Evolutionary conservation across 2,797 vertebrate species (phyloP).

Genomic region (Semaprochilodus insignis): DNA sequence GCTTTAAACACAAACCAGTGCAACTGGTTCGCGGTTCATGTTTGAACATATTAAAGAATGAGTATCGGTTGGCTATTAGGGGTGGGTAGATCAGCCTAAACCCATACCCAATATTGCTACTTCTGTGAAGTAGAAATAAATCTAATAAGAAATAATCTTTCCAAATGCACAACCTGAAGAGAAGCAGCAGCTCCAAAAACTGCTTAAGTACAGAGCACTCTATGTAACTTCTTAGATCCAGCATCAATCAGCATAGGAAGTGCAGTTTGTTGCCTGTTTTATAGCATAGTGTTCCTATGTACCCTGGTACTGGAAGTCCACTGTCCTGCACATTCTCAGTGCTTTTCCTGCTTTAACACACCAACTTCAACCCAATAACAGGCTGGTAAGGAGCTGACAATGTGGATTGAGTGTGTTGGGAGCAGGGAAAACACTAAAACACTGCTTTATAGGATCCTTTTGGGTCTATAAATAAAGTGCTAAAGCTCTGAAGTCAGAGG

Average conservation of each 20-base stretch:
- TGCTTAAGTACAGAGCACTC: background rate
- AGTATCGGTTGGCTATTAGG: background rate
- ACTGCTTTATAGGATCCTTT: no score
- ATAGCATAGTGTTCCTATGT: no score
- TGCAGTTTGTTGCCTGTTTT: background rate
- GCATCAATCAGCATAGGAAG: background rate
- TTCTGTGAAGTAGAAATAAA: background rate
- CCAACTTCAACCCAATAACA: no score
- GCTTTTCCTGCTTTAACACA: no score
- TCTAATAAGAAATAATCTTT: background rate
- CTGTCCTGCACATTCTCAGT: no score
- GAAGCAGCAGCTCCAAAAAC: background rate
- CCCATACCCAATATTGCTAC: background rate
- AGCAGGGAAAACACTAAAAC: no score
- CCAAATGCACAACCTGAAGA: no score
- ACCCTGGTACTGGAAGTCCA: no score
- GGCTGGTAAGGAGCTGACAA: no score
- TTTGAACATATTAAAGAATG: slow-evolving; percentile 22
- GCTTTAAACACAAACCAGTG: slow-evolving; percentile 12
- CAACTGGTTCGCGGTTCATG: slow-evolving; percentile 21
- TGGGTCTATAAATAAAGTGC: no score
- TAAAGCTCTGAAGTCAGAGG: no score
- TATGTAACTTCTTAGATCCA: background rate
- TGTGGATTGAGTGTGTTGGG: no score
- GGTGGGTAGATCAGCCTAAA: background rate